Conservation (phyloP, 2,888 invertebrate species). For the Spialia ferax region DNA sequence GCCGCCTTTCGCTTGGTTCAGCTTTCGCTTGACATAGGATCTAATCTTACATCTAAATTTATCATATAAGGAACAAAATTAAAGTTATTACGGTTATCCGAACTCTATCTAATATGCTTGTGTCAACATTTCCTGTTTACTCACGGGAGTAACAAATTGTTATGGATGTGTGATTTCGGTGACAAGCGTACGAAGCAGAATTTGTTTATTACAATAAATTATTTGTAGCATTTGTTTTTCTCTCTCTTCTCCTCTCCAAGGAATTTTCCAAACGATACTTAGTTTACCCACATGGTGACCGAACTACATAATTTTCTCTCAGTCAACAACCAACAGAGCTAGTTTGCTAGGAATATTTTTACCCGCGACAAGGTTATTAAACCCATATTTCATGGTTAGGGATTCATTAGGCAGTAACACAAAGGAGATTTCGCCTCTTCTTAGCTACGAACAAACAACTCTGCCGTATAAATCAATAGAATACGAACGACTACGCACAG, state of each 20-base stretch:
- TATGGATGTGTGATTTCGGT: not conserved
- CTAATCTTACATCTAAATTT: too few relatives aligned
- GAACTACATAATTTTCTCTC: not conserved
- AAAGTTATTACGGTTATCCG: not conserved
- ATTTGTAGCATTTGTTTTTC: not conserved
- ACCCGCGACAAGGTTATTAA: not conserved
- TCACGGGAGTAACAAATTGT: not conserved
- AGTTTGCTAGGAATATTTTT: not conserved
- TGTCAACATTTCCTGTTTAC: not conserved
- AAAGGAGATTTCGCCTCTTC: not conserved
- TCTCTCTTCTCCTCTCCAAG: not conserved
- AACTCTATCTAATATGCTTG: not conserved
- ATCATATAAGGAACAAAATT: too few relatives aligned
- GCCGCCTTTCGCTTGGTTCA: too few relatives aligned
- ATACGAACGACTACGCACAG: not conserved
- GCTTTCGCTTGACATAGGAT: too few relatives aligned
- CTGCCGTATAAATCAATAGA: constrained; percentile 3
- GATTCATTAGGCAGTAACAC: constrained; percentile 5
- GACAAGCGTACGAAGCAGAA: not conserved
- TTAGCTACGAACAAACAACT: constrained; percentile 8
- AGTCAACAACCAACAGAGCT: not conserved
- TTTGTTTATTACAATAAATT: not conserved
- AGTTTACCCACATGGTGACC: not conserved
- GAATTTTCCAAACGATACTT: not conserved
- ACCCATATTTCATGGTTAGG: not conserved